A percentile compares a stretch with the other conserved stretches of the same genome.
Evolutionary conservation across 2,797 vertebrate genomes (phyloP).

Genomic region (Potorous gilbertii): DNA sequence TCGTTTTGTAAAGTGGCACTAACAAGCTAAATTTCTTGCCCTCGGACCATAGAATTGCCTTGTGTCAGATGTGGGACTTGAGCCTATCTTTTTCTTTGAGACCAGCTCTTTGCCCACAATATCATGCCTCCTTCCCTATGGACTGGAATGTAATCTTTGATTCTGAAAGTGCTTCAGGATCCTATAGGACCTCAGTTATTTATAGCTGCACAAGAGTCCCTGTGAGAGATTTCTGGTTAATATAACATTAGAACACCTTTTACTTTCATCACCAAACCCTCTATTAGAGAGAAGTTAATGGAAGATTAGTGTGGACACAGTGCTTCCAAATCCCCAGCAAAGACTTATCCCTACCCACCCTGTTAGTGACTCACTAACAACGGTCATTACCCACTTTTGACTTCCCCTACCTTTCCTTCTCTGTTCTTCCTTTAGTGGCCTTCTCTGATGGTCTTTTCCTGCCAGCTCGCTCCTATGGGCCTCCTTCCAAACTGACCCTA

Average conservation of each 20-base stretch:
- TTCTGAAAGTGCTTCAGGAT: neutral
- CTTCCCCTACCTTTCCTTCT: neutral
- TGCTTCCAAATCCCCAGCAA: neutral
- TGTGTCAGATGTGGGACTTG: neutral
- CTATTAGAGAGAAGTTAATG: slow-evolving; percentile 6
- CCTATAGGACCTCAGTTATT: neutral
- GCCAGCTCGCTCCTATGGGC: neutral
- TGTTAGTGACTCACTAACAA: too few relatives aligned
- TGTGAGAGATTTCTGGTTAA: slow-evolving; percentile 3
- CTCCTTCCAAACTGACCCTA: neutral
- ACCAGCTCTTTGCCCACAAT: neutral
- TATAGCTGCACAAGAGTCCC: neutral
- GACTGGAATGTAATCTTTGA: too few relatives aligned
- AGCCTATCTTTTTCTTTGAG: neutral
- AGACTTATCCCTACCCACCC: neutral
- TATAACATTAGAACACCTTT: slow-evolving; percentile 21
- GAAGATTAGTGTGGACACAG: neutral
- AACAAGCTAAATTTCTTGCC: neutral
- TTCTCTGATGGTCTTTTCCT: neutral
- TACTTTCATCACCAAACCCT: neutral
- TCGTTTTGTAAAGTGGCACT: neutral
- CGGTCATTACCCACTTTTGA: slow-evolving; percentile 1
- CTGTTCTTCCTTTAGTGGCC: neutral
- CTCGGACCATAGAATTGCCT: neutral
- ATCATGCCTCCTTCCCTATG: neutral